phyloP scores from a whole-genome alignment of 2,888 invertebrate species.

The Phoronis australis region DNA sequence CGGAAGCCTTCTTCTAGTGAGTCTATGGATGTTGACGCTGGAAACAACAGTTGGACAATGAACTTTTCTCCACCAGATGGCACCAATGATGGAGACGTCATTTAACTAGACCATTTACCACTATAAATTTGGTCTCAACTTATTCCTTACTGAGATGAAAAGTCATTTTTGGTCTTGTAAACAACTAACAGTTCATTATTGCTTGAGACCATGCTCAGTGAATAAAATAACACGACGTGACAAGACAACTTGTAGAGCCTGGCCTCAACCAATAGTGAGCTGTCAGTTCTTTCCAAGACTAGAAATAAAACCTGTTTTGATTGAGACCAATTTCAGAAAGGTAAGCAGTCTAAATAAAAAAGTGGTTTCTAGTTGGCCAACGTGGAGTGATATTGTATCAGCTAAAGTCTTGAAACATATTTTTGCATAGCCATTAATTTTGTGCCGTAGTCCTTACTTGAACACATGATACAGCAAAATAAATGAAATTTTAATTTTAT shows the following conservation, averaged over 20 bases:
- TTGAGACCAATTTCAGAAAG: neutral
- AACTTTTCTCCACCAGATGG: neutral
- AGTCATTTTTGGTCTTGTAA: too few species aligned
- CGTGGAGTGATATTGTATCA: neutral
- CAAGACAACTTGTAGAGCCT: too few species aligned
- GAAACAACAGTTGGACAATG: slow-evolving; percentile 18
- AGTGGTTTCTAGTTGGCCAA: neutral
- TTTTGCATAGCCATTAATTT: neutral
- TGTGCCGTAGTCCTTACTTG: too few species aligned
- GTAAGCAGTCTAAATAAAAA: neutral
- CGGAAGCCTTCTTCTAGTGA: slow-evolving; percentile 86
- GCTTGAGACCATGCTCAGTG: too few species aligned
- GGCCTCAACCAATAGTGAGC: too few species aligned
- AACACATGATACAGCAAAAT: too few species aligned
- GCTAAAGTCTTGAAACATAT: neutral
- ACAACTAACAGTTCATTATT: too few species aligned
- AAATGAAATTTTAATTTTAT: too few species aligned
- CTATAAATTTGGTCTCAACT: too few species aligned
- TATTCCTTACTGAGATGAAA: too few species aligned
- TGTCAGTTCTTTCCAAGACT: too few species aligned
- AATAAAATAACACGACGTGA: too few species aligned
- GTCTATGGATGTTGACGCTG: slow-evolving; percentile 81
- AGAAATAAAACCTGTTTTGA: neutral
- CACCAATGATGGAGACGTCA: neutral
- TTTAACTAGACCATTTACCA: neutral